phyloP scores from a whole-genome alignment of 2,888 invertebrate genomes.

The Zelleria hepariella region DNA sequence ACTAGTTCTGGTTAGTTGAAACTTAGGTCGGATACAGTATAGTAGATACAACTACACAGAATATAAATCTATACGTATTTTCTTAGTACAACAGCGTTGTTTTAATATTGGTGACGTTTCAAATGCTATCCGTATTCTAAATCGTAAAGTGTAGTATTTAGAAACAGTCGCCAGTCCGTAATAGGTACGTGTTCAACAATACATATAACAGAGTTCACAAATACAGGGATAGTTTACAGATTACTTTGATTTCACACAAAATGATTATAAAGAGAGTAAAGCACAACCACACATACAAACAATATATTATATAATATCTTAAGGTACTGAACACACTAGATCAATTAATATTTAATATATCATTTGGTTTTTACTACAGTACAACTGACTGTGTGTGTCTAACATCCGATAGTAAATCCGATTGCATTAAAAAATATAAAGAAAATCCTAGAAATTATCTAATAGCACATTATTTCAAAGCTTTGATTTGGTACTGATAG shows the following conservation, averaged over 20 bases:
- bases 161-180: conserved; percentile 26
- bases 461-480: conserved; percentile 35
- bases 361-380: background rate
- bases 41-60: background rate
- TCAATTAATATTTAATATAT: background rate
- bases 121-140: background rate
- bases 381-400: background rate
- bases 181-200: conserved; percentile 60
- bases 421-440: too few species aligned
- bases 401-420: too few species aligned
- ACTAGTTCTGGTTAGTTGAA: background rate
- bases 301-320: background rate
- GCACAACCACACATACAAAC: background rate
- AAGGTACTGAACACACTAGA: background rate
- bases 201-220: conserved; percentile 59
- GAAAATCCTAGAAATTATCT: background rate
- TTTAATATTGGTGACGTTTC: conserved; percentile 32
- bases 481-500: conserved; percentile 68
- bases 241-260: conserved; percentile 26
- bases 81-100: conserved; percentile 52
- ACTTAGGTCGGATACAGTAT: background rate
- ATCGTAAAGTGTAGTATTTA: conserved; percentile 31
- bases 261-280: background rate
- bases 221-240: conserved; percentile 70
- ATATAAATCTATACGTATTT: conserved; percentile 31